Conservation (phyloP, 2,113 vertebrate genomes). For the Cheilinus undulatus region DNA sequence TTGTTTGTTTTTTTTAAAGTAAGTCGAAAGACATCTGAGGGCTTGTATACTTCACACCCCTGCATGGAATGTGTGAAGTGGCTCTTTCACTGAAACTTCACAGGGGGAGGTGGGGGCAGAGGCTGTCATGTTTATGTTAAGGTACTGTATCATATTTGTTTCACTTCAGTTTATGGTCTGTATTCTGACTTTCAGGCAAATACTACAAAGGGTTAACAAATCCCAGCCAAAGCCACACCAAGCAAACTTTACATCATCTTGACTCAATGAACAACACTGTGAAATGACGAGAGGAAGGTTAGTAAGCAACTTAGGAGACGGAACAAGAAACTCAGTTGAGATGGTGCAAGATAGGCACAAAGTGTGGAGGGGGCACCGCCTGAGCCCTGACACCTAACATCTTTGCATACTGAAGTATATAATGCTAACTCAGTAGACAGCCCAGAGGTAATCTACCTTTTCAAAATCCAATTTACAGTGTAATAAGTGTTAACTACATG, state of each 20-base stretch:
- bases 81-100: slow-evolving; percentile 47
- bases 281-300: too few species aligned
- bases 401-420: slow-evolving; percentile 1
- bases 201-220: neutral
- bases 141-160: neutral
- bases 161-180: neutral
- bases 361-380: too few species aligned
- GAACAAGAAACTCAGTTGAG: neutral
- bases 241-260: too few species aligned
- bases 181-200: neutral
- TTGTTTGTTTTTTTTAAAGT: slow-evolving; percentile 8
- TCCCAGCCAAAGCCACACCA: neutral
- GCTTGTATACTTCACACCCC: slow-evolving; percentile 51
- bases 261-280: too few species aligned
- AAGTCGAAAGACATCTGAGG: neutral
- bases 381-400: too few species aligned
- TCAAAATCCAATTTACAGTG: slow-evolving; percentile 8
- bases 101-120: neutral
- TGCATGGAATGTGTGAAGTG: slow-evolving; percentile 58
- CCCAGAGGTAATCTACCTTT: neutral
- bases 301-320: too few species aligned
- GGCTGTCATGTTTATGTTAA: neutral
- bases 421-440: slow-evolving; percentile 26
- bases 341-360: neutral
- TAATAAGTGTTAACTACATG: too few species aligned